phyloP scores from a whole-genome alignment of 1,140 invertebrate genomes.

The Hormaphis cornu region DNA sequence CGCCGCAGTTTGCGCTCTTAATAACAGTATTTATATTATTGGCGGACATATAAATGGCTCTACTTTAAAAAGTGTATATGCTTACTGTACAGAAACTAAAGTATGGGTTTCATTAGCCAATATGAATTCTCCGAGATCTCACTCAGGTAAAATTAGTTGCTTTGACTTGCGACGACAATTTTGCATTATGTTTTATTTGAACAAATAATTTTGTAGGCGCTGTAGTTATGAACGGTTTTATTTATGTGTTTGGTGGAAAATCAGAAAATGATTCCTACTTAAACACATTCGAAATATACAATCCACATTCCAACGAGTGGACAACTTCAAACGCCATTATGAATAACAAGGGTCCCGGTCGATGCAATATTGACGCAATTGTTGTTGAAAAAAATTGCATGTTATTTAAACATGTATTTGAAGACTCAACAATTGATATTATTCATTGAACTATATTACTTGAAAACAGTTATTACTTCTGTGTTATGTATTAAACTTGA shows the following conservation, averaged over 20 bases:
- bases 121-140: not conserved
- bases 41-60: not conserved
- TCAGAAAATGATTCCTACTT: not conserved
- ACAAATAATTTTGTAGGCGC: no score
- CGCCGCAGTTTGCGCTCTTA: not conserved
- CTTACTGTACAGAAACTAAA: not conserved
- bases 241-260: slow-evolving; percentile 2
- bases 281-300: slow-evolving; percentile 3
- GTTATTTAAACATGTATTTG: not conserved
- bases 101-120: not conserved
- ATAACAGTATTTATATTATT: slow-evolving; percentile 3
- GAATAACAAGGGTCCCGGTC: no score
- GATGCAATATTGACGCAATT: not conserved
- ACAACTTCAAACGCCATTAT: not conserved
- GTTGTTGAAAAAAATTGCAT: not conserved
- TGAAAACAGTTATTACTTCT: no score
- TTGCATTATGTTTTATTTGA: no score
- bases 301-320: not conserved
- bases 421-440: not conserved
- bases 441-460: not conserved
- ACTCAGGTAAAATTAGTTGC: not conserved
- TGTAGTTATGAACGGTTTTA: slow-evolving; percentile 1
- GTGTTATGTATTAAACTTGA: no score
- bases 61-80: not conserved
- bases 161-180: no score